Percentiles rank a stretch among this genome's conserved stretches.
Conservation (phyloP, 2,888 invertebrate species). For the Perdita meconis region DNA sequence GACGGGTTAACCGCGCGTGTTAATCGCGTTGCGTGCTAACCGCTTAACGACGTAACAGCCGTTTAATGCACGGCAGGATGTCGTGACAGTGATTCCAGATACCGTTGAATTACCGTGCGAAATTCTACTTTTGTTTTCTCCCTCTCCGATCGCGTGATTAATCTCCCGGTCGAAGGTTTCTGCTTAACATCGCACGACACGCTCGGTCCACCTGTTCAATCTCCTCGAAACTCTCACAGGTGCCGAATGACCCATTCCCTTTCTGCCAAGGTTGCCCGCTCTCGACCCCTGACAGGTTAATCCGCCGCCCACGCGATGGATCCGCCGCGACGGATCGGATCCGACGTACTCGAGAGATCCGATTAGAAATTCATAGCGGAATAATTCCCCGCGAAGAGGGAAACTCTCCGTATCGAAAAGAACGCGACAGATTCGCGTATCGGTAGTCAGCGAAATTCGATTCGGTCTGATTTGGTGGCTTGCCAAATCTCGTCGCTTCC, state of each 20-base stretch:
- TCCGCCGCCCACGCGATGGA: background rate
- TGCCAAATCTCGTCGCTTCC: conserved; percentile 37
- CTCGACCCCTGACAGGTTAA: background rate
- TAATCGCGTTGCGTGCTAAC: conserved; percentile 61
- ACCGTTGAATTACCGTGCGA: conserved; percentile 16
- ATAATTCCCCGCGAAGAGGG: background rate
- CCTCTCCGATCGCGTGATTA: conserved; percentile 34
- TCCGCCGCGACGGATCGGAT: background rate
- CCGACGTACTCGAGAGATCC: background rate
- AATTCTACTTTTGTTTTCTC: conserved; percentile 22
- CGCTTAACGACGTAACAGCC: conserved; percentile 46
- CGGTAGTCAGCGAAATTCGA: background rate
- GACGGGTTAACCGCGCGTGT: conserved; percentile 50
- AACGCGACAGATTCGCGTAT: background rate
- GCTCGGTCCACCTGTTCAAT: conserved; percentile 5
- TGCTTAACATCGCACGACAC: background rate
- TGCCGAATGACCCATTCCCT: background rate
- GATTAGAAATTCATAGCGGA: background rate
- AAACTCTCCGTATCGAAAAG: background rate
- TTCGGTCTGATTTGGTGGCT: conserved; percentile 23
- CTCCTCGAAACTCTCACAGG: background rate
- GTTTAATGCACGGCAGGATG: conserved; percentile 42
- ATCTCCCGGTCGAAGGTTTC: conserved; percentile 4
- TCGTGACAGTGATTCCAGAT: conserved; percentile 52
- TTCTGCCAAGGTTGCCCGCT: background rate